Percentiles rank a stretch among this genome's conserved stretches.
These are phyloP conservation scores for Adelognathus sp. DNA, from an alignment of 2,888 invertebrate genomes.

Conservation along the genomic window DNA sequence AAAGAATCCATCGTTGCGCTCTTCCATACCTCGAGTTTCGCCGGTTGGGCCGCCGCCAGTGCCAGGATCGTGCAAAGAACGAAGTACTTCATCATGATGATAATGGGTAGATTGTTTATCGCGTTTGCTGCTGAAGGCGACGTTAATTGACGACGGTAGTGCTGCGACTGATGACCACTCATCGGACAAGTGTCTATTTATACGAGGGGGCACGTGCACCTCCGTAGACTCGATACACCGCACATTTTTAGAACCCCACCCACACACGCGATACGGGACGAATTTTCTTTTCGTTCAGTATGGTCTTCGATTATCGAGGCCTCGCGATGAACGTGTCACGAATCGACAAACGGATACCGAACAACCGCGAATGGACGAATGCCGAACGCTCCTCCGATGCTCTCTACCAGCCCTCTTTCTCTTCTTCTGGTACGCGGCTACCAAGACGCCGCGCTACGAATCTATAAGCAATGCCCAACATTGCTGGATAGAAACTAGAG, in stretches of 20 bases:
- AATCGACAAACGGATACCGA: conserved; percentile 57
- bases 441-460: conserved; percentile 46
- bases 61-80: conserved; percentile 82
- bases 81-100: conserved; percentile 71
- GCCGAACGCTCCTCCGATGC: background rate
- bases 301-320: conserved; percentile 81
- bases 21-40: conserved; percentile 87
- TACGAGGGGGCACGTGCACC: conserved; percentile 69
- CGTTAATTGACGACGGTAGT: conserved; percentile 70
- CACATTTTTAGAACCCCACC: conserved; percentile 67
- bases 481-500: conserved; percentile 38
- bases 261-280: conserved; percentile 64
- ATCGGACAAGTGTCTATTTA: conserved; percentile 77
- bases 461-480: conserved; percentile 45
- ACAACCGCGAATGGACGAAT: conserved; percentile 17
- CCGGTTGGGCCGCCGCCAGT: conserved; percentile 84
- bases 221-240: conserved; percentile 47
- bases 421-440: conserved; percentile 19
- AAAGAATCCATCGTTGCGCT: conserved; percentile 88
- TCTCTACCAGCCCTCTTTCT: conserved; percentile 53
- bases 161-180: conserved; percentile 78
- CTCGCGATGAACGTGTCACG: conserved; percentile 73
- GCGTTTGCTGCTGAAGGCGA: conserved; percentile 59
- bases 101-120: conserved; percentile 22
- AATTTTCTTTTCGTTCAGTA: conserved; percentile 81